Base-by-base conservation (phyloP, 2,797 vertebrate genomes). In the Gallirallus australis region DNA sequence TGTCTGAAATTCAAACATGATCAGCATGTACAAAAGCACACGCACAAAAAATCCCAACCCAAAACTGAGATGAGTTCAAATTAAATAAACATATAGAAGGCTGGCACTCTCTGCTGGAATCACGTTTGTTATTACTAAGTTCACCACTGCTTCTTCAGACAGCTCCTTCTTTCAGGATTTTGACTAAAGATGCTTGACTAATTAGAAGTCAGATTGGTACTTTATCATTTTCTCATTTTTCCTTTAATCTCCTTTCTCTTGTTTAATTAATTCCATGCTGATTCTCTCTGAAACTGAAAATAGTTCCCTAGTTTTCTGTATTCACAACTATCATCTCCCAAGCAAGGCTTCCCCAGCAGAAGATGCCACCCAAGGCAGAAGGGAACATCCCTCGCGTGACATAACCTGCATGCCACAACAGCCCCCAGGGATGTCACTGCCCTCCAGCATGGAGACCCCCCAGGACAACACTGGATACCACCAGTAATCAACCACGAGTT, bases 171-270 rank as follows among this genome's bases (percentile, higher is more conserved):
- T 69, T 76, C 35, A 9, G 66, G 77, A 78, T 91, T 93, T 88
- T 94, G 65, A 81, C 48, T 80, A 68, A 91, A 94, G 72, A 52
- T 93, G 71, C 66, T 91, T 94, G 90, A 86, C n/a, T 81, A 86
- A 92, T 93, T 80, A 94, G 83, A 82, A 68, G 35, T 75, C 65
- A 89, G 60, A 33, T 31, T 86, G 39, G 35, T 75, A 72, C 57
- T 73, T 70, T 24, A 81, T 83, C 2, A 94, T 95, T 94, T 94
- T 80, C 78, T 90, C 50, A 76, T 81, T 78, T 90, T 91, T 42
- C 50, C 66, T 63, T 86, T 88, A 70, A 83, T 66, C 47, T 86
- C 25, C 4, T 66, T 82, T 77, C 37, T 79, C 78, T 37, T 78
- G 15, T 68, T 75, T 86, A 78, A 91, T 93, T 82, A 79, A 78